These are phyloP conservation scores for Smittia aterrima DNA, from an alignment of 2,888 invertebrate species.

Conservation along the genomic window DNA sequence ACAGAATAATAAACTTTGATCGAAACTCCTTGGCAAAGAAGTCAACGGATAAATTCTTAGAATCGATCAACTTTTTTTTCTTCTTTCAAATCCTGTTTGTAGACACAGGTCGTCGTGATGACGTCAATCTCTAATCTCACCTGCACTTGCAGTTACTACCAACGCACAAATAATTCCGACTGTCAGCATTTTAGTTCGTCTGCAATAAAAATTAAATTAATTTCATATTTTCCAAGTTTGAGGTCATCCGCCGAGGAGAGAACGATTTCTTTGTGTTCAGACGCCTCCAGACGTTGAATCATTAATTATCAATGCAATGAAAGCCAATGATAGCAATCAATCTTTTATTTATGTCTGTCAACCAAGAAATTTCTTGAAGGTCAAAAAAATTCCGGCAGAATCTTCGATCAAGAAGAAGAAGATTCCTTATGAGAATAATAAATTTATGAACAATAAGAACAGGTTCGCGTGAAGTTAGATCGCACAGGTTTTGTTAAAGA, in stretches of 20 bases:
- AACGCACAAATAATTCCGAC: conserved; percentile 26
- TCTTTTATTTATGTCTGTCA: background rate
- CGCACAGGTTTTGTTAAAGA: no score
- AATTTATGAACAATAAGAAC: no score
- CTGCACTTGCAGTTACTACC: conserved; percentile 31
- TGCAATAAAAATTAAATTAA: conserved; percentile 10
- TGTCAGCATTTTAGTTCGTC: conserved; percentile 21
- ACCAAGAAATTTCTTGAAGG: background rate
- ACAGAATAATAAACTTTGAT: background rate
- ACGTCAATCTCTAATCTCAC: conserved; percentile 15
- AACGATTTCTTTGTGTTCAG: background rate
- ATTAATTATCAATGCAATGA: background rate
- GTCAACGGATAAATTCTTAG: background rate
- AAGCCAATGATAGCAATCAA: background rate
- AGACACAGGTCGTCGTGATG: background rate
- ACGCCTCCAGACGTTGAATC: background rate
- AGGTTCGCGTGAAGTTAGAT: no score
- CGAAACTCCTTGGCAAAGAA: background rate
- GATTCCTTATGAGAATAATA: no score
- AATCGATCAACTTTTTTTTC: background rate
- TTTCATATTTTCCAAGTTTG: background rate
- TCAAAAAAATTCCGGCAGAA: background rate
- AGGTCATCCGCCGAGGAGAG: background rate
- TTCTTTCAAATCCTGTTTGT: background rate
- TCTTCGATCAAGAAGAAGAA: no score